These are phyloP conservation scores for Anastrepha obliqua DNA, from an alignment of 1,140 invertebrate species.

Conservation along the genomic window DNA sequence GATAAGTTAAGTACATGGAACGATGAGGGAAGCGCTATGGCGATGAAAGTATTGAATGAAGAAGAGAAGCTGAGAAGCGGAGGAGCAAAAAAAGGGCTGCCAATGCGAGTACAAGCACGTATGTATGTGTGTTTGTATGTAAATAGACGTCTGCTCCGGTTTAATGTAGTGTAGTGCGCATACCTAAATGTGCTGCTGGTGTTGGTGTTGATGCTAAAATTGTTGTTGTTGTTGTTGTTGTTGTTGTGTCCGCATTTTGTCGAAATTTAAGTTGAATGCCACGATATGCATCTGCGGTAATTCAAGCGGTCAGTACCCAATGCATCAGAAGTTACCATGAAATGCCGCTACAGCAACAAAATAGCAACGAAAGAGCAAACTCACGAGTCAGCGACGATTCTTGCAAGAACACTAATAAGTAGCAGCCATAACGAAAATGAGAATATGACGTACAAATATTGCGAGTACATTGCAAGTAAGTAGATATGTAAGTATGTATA, in stretches of 20 bases:
- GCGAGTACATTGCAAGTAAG: neutral
- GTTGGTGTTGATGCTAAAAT: too few relatives aligned
- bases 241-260: conserved; percentile 6
- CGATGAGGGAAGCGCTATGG: neutral
- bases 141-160: too few relatives aligned
- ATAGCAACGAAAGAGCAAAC: neutral
- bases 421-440: neutral
- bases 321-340: conserved; percentile 34
- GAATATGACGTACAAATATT: neutral
- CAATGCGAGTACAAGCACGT: too few relatives aligned
- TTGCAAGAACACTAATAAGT: neutral
- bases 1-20: conserved; percentile 29
- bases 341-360: conserved; percentile 12
- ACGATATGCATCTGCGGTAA: conserved; percentile 38
- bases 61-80: neutral
- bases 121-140: too few relatives aligned
- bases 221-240: neutral
- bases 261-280: conserved; percentile 14
- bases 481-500: neutral
- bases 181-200: neutral
- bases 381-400: neutral
- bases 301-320: conserved; percentile 25
- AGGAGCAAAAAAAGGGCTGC: neutral
- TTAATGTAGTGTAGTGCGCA: too few relatives aligned
- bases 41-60: neutral